Evolutionary conservation across 1,140 invertebrate genomes (phyloP), one percentile per base, ranked within the genome.

Genomic region (Agrilus planipennis): DNA sequence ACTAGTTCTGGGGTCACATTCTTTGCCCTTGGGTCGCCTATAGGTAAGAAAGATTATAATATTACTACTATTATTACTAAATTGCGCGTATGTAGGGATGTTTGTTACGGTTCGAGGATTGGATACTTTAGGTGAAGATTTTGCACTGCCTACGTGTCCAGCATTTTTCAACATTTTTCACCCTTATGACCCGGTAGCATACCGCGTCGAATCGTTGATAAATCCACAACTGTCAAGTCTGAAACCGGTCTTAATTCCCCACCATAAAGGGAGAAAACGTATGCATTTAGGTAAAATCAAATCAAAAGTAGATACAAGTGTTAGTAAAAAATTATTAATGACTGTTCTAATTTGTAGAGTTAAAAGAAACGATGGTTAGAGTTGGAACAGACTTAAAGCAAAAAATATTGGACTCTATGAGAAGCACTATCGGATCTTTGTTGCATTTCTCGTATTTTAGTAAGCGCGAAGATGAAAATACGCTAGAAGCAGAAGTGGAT

Each of bases 121-220:
- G 10, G 84, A 92, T 46, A 75, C 72, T 3, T 69, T 96, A 0
- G 89, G 87, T 0, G 71, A 81, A 44, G 75, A 92, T 30, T 93
- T 89, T 55, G 65, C 67, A 23, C 63, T 98, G 34, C 93, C 92
- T 0, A 95, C 90, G 0, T 96, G 92, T 68, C 76, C 79, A 7
- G 72, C 77, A 12, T 91, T 94, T 63, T 95, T 89, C 67, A 96
- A 98, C 56, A 93, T 98, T 44, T 98, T 96, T 62, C 94, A 98
- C 71, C 93, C 93, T 1, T 93, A 86, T 63, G 89, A 95, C 68
- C 90, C 90, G 5, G 86, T 95, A 16, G 92, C 93, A 1, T 97
- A 95, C 60, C 64, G 92, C 48, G 76, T 97, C 21, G 93, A 98
- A 63, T 83, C 91, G 0, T 67, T 98, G 15, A 81, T 98, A 31